phyloP scores from a whole-genome alignment of 2,113 vertebrate species.

The Mellivora capensis region DNA sequence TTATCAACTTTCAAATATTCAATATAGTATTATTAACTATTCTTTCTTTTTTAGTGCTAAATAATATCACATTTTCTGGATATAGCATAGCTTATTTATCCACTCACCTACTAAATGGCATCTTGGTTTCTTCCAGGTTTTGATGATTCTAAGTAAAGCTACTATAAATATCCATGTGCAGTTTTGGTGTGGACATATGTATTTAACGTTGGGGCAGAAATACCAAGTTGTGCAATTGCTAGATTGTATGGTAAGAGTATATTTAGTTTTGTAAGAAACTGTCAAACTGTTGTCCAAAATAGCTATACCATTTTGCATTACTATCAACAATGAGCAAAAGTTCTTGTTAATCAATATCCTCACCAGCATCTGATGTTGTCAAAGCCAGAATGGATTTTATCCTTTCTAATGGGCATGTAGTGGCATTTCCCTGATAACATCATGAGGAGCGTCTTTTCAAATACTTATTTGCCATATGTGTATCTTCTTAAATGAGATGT shows the following conservation, averaged over 20 bases:
- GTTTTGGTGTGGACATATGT: background rate
- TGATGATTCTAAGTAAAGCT: background rate
- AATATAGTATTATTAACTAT: background rate
- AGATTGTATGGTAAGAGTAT: background rate
- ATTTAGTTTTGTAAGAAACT: background rate
- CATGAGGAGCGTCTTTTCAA: background rate
- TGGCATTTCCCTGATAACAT: background rate
- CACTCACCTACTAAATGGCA: background rate
- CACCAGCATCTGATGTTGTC: background rate
- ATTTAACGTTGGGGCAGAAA: background rate
- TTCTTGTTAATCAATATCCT: background rate
- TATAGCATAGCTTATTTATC: background rate
- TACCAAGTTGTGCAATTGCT: background rate
- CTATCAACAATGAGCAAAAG: background rate
- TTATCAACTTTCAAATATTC: background rate
- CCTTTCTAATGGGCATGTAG: background rate
- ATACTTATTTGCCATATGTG: background rate
- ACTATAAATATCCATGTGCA: background rate
- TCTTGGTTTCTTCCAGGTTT: background rate
- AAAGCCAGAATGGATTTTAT: background rate
- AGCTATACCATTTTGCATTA: background rate
- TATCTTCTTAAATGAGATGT: background rate
- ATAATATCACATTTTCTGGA: background rate
- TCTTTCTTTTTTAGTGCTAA: background rate
- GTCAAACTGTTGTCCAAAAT: background rate